phyloP scores from a whole-genome alignment of 35 echinoderm and acorn worm genomes.

The Diadema setosum region DNA sequence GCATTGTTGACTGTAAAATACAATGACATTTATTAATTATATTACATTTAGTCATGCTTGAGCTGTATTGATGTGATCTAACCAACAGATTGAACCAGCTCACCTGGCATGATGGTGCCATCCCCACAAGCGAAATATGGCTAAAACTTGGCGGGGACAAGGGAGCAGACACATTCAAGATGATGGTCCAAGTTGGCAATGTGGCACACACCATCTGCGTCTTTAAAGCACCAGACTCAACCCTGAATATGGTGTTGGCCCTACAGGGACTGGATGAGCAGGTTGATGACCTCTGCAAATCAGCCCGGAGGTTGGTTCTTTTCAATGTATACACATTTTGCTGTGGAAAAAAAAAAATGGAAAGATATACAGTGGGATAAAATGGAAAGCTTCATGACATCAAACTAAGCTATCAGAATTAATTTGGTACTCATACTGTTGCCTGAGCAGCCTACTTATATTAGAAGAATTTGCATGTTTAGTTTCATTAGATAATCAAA shows the following conservation, averaged over 20 bases:
- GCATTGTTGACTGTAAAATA: not conserved
- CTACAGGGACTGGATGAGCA: not conserved
- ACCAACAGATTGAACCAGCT: not conserved
- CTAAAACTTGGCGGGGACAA: slow-evolving; percentile 35
- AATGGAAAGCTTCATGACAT: too few relatives aligned
- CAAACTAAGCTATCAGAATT: too few relatives aligned
- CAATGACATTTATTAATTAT: not conserved
- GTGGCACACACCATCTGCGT: not conserved
- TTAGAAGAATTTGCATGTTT: too few relatives aligned
- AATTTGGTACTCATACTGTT: too few relatives aligned
- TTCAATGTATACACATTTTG: too few relatives aligned
- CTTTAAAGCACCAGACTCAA: not conserved
- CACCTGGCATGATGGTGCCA: not conserved
- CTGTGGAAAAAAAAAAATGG: too few relatives aligned
- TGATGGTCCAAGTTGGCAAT: not conserved
- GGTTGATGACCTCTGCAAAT: not conserved
- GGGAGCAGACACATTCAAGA: not conserved
- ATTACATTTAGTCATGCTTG: not conserved
- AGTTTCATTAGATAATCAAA: too few relatives aligned
- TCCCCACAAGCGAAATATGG: not conserved
- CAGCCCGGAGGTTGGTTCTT: not conserved
- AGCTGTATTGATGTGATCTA: not conserved
- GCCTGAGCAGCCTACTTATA: too few relatives aligned
- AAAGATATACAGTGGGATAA: too few relatives aligned
- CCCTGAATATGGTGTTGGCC: not conserved